Conservation (phyloP, 2,797 vertebrate genomes). For the Cetoscarus ocellatus region DNA sequence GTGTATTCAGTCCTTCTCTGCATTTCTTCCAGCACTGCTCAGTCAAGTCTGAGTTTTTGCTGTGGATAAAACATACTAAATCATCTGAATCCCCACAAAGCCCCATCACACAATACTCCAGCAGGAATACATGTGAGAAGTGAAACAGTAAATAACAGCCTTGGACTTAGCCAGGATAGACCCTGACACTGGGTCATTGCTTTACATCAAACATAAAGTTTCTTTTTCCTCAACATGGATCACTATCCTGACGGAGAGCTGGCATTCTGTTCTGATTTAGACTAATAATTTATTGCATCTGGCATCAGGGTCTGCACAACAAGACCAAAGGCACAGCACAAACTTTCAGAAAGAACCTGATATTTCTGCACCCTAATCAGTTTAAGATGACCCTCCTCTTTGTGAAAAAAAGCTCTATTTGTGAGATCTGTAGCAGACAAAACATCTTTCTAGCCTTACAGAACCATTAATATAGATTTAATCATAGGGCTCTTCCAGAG, state of each 20-base stretch:
- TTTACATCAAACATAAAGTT: conserved; percentile 73
- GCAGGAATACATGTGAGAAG: conserved; percentile 64
- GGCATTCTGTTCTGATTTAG: conserved; percentile 87
- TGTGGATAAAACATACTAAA: conserved; percentile 55
- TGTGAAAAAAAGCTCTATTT: conserved; percentile 85
- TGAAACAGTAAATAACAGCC: conserved; percentile 74
- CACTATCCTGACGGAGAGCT: conserved; percentile 80
- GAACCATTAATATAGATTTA: conserved; percentile 86
- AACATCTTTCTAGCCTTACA: conserved; percentile 81
- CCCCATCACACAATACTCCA: conserved; percentile 37
- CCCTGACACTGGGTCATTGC: conserved; percentile 70
- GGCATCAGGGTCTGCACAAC: conserved; percentile 76
- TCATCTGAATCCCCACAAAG: conserved; percentile 52
- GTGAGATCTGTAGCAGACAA: conserved; percentile 74
- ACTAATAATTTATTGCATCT: conserved; percentile 88
- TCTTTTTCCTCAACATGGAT: conserved; percentile 71
- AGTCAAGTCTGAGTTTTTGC: conserved; percentile 52
- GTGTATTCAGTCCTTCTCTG: conserved; percentile 48
- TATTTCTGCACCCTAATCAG: conserved; percentile 87
- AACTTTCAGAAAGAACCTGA: conserved; percentile 81
- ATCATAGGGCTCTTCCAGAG: conserved; percentile 83
- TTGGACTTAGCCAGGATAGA: conserved; percentile 62
- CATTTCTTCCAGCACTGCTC: conserved; percentile 37
- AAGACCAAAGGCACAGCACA: conserved; percentile 83
- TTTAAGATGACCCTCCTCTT: conserved; percentile 90